A percentile compares a stretch with the other conserved stretches of the same genome.
phyloP scores from a whole-genome alignment of 2,888 invertebrate species.

The Hypolimnas misippus region DNA sequence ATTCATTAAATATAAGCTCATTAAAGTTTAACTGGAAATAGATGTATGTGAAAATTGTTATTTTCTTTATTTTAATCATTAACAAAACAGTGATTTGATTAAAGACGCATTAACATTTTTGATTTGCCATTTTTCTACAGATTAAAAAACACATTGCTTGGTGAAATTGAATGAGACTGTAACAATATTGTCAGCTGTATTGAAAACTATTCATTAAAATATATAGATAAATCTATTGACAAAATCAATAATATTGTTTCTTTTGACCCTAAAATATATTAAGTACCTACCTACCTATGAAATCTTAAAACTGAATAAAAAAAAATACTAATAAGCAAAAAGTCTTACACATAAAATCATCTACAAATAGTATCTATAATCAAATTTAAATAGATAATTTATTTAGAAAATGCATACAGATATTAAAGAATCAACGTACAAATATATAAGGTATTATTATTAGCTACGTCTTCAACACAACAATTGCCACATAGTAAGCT shows the following conservation, averaged over 20 bases:
- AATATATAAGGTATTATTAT: too few species aligned
- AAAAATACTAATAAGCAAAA: too few species aligned
- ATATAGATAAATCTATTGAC: constrained; percentile 84
- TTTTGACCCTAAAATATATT: constrained; percentile 39
- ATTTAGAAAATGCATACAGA: too few species aligned
- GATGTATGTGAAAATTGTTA: constrained; percentile 34
- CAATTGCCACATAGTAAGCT: too few species aligned
- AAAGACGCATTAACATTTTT: constrained; percentile 57
- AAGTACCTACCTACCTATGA: neutral
- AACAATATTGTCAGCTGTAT: constrained; percentile 77
- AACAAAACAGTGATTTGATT: constrained; percentile 60
- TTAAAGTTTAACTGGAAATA: constrained; percentile 56
- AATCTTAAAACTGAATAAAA: too few species aligned
- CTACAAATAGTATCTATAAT: too few species aligned
- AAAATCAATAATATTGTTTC: constrained; percentile 66
- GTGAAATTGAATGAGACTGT: constrained; percentile 68
- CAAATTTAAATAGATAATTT: too few species aligned
- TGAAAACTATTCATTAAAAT: constrained; percentile 83
- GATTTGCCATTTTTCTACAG: constrained; percentile 72
- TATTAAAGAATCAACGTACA: too few species aligned
- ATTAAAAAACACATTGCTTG: constrained; percentile 56
- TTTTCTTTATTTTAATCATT: constrained; percentile 20
- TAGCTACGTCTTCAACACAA: too few species aligned
- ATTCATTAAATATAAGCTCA: constrained; percentile 77
- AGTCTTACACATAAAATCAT: neutral